Evolutionary conservation across 2,888 invertebrate genomes (phyloP).

Genomic region (Hoplodrina ambigua): DNA sequence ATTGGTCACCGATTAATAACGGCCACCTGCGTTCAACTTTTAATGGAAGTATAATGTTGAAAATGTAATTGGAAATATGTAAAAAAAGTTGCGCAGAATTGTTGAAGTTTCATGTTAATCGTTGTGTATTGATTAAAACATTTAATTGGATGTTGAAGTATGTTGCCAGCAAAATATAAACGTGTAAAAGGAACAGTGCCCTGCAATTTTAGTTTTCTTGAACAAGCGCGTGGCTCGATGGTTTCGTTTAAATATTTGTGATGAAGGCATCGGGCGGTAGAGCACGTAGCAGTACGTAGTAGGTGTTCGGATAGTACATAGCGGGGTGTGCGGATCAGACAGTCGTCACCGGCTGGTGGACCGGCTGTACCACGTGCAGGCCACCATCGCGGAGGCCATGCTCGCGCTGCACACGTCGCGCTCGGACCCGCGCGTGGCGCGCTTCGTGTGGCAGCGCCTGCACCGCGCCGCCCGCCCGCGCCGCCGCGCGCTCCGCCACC

Average conservation of each 20-base stretch:
- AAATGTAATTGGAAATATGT: too few species aligned
- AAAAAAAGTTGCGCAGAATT: too few species aligned
- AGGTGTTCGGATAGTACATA: conserved; percentile 64
- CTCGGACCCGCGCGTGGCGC: conserved; percentile 75
- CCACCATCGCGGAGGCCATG: conserved; percentile 70
- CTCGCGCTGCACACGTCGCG: conserved; percentile 69
- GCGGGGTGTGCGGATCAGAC: conserved; percentile 78
- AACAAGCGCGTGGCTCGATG: not conserved
- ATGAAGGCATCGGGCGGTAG: not conserved
- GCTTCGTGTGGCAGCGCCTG: conserved; percentile 65
- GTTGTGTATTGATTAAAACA: too few species aligned
- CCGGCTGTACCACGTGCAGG: conserved; percentile 78
- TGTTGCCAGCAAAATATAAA: not conserved
- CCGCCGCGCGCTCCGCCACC: rapidly evolving
- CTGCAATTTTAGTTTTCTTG: not conserved
- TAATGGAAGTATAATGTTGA: too few species aligned
- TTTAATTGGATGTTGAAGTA: not conserved
- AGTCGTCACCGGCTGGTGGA: conserved; percentile 83
- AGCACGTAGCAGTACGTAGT: conserved; percentile 14
- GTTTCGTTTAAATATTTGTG: not conserved
- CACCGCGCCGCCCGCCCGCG: not conserved
- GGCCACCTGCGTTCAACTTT: too few species aligned
- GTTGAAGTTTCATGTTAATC: too few species aligned
- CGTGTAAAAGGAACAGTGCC: not conserved
- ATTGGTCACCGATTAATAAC: too few species aligned